phyloP scores from a whole-genome alignment of 1,140 invertebrate species.

The Pachyrhynchus sulphureomaculatus region DNA sequence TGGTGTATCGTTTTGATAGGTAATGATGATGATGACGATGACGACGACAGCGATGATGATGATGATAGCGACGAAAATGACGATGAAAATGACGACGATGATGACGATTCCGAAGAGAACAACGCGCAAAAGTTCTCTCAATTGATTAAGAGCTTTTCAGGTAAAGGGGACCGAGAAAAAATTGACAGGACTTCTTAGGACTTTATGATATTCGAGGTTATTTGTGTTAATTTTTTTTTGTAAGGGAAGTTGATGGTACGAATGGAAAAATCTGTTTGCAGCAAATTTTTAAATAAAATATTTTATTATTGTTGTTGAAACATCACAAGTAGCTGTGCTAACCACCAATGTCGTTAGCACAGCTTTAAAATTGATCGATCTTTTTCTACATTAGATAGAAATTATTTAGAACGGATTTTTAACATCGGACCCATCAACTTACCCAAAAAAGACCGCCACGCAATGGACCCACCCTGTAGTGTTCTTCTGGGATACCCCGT shows the following conservation, averaged over 20 bases:
- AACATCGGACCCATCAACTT: not conserved
- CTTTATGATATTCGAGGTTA: not conserved
- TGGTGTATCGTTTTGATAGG: slow-evolving; percentile 48
- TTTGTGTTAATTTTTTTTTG: slow-evolving; percentile 20
- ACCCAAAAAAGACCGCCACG: slow-evolving; percentile 9
- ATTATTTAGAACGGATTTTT: no score
- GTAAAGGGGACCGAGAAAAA: slow-evolving; percentile 37
- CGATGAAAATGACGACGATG: slow-evolving; percentile 55
- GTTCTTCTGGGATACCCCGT: slow-evolving; percentile 1
- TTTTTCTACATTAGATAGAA: no score
- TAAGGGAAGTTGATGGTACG: not conserved
- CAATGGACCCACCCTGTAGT: slow-evolving; percentile 19
- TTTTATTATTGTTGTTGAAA: no score
- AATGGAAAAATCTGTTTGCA: no score
- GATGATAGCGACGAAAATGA: slow-evolving; percentile 58
- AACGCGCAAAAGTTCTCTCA: slow-evolving; percentile 13
- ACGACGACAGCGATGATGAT: slow-evolving; percentile 55
- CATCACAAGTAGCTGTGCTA: no score
- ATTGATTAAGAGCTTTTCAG: slow-evolving; percentile 43
- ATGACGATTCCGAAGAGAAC: slow-evolving; percentile 3
- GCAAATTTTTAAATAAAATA: no score
- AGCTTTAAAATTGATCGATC: no score
- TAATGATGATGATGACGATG: slow-evolving; percentile 54
- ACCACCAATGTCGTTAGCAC: no score
- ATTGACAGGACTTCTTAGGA: not conserved